These are phyloP conservation scores for Protosalanx chinensis DNA, from an alignment of 2,797 vertebrate species.

Conservation along the genomic window DNA sequence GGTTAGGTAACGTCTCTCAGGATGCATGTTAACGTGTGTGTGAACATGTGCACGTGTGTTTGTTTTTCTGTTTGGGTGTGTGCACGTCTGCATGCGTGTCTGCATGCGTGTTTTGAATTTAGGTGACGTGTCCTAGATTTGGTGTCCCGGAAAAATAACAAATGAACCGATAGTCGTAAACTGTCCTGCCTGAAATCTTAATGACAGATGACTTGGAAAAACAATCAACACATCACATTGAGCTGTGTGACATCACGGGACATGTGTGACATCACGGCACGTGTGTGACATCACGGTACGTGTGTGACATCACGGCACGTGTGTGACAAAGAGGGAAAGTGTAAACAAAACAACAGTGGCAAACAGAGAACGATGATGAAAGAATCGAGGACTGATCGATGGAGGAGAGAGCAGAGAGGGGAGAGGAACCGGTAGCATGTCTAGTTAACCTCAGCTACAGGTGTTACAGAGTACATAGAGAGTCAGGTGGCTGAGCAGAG, in stretches of 20 bases:
- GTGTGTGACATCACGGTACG: too few species aligned
- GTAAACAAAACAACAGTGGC: not conserved
- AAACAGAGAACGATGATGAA: not conserved
- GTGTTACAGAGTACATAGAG: not conserved
- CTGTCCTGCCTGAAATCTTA: constrained; percentile 8
- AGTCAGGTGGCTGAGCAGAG: too few species aligned
- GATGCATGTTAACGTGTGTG: constrained; percentile 17
- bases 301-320: not conserved
- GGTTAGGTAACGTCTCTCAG: constrained; percentile 57
- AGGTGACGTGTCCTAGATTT: constrained; percentile 53
- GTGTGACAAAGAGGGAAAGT: not conserved
- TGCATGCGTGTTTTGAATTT: constrained; percentile 27
- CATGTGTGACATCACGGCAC: too few species aligned
- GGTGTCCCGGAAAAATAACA: constrained; percentile 13
- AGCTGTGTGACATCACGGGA: not conserved
- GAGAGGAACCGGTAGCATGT: not conserved
- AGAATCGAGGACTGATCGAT: not conserved
- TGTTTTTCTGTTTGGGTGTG: constrained; percentile 4
- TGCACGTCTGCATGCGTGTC: not conserved
- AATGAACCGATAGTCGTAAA: not conserved
- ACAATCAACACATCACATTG: not conserved
- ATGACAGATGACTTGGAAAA: constrained; percentile 1
- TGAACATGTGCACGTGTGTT: constrained; percentile 10
- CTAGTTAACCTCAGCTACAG: not conserved
- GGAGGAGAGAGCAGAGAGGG: not conserved